These are phyloP conservation scores for Catonia carolina DNA, from an alignment of 2,888 invertebrate genomes.

Conservation along the genomic window DNA sequence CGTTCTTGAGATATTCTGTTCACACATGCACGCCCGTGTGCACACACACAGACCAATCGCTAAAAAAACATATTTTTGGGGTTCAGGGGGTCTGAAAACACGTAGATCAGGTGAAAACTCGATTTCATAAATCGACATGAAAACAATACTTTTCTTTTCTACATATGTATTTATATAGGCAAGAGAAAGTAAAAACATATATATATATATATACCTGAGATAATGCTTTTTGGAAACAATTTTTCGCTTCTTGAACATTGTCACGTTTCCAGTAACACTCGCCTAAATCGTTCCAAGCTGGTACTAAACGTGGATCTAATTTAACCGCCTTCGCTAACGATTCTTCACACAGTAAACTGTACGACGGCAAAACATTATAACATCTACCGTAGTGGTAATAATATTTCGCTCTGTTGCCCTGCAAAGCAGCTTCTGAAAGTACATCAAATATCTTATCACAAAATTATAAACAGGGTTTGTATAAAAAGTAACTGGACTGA, in stretches of 20 bases:
- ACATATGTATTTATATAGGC: too few relatives aligned
- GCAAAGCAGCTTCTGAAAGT: conserved; percentile 10
- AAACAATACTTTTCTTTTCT: too few relatives aligned
- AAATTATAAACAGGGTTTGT: too few relatives aligned
- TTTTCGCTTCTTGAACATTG: conserved; percentile 70
- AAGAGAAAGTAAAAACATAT: too few relatives aligned
- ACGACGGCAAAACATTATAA: conserved; percentile 62
- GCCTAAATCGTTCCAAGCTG: conserved; percentile 85
- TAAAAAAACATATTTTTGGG: too few relatives aligned
- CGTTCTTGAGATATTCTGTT: too few relatives aligned
- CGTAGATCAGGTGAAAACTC: too few relatives aligned
- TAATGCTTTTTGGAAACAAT: conserved; percentile 73
- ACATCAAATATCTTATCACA: background rate
- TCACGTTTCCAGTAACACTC: conserved; percentile 84
- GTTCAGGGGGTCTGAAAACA: too few relatives aligned
- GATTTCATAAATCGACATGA: too few relatives aligned
- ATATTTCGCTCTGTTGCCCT: conserved; percentile 50
- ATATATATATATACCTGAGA: conserved; percentile 55
- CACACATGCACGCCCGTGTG: too few relatives aligned
- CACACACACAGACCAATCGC: too few relatives aligned
- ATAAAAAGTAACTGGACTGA: too few relatives aligned
- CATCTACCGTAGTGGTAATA: conserved; percentile 66
- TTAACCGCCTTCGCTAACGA: conserved; percentile 76
- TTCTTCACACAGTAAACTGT: conserved; percentile 63
- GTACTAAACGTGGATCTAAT: conserved; percentile 68